Base-by-base conservation (phyloP, 1,140 invertebrate genomes). In the Meteorus sp. region DNA sequence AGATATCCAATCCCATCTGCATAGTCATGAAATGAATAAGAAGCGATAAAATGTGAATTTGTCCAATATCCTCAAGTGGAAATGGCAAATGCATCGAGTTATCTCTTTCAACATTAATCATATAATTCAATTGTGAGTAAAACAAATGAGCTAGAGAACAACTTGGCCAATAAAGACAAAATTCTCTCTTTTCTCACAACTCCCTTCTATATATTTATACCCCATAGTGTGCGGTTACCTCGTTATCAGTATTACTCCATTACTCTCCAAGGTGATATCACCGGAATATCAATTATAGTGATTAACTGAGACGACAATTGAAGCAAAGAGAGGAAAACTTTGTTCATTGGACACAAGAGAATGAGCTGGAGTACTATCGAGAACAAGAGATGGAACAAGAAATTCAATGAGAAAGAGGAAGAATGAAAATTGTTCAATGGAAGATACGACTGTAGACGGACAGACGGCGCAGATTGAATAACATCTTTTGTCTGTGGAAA, bases 201-300 rank as follows among this genome's bases (percentile, higher is more conserved):
- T n/a, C n/a, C n/a, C n/a, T n/a, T n/a, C n/a, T n/a, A n/a, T n/a
- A n/a, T n/a, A n/a, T n/a, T n/a, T n/a, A 65, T 62, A 54, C 70
- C 72, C 62, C 70, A 72, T 78, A 78, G 73, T 76, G 76, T 78
- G 68, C 68, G 48, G 67, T 80, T 78, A 78, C 72, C 74, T 78
- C 75, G 72, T 79, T 79, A 79, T 67, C 65, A 61, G 63, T n/a
- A 62, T 73, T 75, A 69, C 66, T 71, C 70, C 70, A 71, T 76
- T 76, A 74, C 74, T 65, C 66, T 63, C 65, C 61, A 68, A 70
- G 72, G 74, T 78, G 78, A 79, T 80, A 80, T 80, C 78, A 75
- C 65, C 69, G 74, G 78, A 80, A 80, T 80, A 80, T 80, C 78
- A 79, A 80, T 80, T 80, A 79, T 78, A 76, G 75, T 80, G 75